Evolutionary conservation across 2,888 invertebrate species (phyloP).

Genomic region (Sesia bembeciformis): DNA sequence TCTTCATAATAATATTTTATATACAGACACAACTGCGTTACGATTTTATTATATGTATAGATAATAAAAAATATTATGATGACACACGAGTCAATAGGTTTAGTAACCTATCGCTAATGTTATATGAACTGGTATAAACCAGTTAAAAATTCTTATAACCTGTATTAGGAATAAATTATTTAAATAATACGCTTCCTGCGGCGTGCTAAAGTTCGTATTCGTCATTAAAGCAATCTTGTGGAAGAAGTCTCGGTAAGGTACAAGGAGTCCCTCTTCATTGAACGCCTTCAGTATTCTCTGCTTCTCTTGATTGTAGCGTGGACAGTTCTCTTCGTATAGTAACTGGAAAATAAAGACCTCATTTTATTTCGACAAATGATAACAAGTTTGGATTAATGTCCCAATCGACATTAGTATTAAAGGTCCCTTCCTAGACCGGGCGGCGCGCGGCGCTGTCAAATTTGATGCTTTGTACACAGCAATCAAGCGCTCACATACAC

Average conservation of each 20-base stretch:
- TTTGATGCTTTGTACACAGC: no score
- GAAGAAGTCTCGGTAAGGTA: slow-evolving; percentile 56
- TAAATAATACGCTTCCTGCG: slow-evolving; percentile 58
- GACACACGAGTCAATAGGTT: no score
- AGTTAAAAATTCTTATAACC: slow-evolving; percentile 22
- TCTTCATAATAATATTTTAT: no score
- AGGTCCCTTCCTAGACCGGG: no score
- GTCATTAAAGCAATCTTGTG: slow-evolving; percentile 62
- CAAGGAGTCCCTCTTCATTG: slow-evolving; percentile 49
- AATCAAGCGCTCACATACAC: no score
- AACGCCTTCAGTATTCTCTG: slow-evolving; percentile 53
- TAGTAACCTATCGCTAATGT: neutral
- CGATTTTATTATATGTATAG: no score
- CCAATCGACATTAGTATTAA: no score
- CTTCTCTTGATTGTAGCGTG: slow-evolving; percentile 59
- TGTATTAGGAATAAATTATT: slow-evolving; percentile 65
- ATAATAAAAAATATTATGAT: no score
- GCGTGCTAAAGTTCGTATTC: slow-evolving; percentile 62
- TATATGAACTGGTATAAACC: neutral
- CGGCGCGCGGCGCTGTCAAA: no score
- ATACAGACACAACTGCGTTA: no score
- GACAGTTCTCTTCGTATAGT: slow-evolving; percentile 63
- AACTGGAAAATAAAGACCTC: slow-evolving; percentile 31
- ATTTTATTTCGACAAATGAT: no score
- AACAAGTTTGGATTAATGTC: no score